These are phyloP conservation scores for Lordiphosa andalusiaca DNA, from an alignment of 2,888 invertebrate species.

Conservation along the genomic window DNA sequence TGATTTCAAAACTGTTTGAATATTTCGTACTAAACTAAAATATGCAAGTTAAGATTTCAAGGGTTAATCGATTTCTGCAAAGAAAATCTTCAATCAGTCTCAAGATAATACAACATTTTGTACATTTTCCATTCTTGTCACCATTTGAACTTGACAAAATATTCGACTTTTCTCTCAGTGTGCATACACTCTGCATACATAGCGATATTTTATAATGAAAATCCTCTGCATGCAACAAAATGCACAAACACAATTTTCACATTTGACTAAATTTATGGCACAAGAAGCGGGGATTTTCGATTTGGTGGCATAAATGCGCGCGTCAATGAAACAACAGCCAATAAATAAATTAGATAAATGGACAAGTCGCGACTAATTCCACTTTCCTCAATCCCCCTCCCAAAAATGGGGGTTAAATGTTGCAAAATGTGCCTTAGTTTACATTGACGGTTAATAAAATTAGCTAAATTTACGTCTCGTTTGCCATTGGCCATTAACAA, in stretches of 20 bases:
- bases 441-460: conserved; percentile 60
- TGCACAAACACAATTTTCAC: conserved; percentile 77
- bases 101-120: too few species aligned
- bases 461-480: conserved; percentile 60
- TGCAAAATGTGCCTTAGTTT: conserved; percentile 20
- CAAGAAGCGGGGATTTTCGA: conserved; percentile 70
- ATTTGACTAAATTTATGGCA: conserved; percentile 77
- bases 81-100: too few species aligned
- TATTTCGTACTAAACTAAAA: too few species aligned
- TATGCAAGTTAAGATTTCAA: too few species aligned
- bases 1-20: too few species aligned
- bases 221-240: conserved; percentile 56
- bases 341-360: conserved; percentile 81
- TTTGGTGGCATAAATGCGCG: conserved; percentile 73
- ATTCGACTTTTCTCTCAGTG: conserved; percentile 30
- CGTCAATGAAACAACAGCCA: conserved; percentile 79
- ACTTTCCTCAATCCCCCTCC: neutral
- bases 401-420: conserved; percentile 2
- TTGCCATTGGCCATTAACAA: conserved; percentile 54
- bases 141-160: too few species aligned
- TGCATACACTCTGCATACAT: conserved; percentile 31
- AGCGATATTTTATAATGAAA: conserved; percentile 78
- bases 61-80: too few species aligned
- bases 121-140: too few species aligned
- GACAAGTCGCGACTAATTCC: conserved; percentile 51